phyloP scores from a whole-genome alignment of 53 echinoderm and acorn worm genomes.

The Holothuria leucospilota region DNA sequence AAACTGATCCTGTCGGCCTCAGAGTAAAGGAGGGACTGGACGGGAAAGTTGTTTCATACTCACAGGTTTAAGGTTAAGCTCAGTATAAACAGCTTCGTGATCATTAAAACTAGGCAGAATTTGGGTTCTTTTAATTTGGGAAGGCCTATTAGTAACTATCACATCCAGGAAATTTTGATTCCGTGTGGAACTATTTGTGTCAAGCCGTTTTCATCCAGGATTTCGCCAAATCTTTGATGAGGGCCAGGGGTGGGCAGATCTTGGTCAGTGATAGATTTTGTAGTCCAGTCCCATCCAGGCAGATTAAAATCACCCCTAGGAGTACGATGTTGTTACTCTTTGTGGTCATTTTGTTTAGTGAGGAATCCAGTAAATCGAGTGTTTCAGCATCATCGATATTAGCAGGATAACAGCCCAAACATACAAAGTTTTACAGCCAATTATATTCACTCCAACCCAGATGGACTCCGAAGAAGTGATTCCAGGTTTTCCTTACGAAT shows the following conservation, averaged over 20 bases:
- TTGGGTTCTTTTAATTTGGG: constrained; percentile 22
- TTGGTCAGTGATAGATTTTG: no score
- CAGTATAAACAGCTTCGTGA: no score
- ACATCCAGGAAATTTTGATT: background rate
- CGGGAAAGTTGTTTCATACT: background rate
- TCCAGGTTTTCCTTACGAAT: no score
- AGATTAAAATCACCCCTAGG: constrained; percentile 26
- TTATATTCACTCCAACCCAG: no score
- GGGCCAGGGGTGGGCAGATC: background rate
- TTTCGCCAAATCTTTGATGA: no score
- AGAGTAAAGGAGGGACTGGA: background rate
- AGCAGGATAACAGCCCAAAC: constrained; percentile 7
- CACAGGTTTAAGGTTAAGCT: background rate
- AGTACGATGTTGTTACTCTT: constrained; percentile 29
- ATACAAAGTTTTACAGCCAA: constrained; percentile 18
- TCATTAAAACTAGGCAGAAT: constrained; percentile 16
- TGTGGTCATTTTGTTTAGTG: background rate
- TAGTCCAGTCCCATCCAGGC: no score
- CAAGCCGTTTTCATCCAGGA: constrained; percentile 26
- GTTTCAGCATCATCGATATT: background rate
- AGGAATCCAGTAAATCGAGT: background rate
- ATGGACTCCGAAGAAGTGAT: no score
- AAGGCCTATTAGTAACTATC: constrained; percentile 14
- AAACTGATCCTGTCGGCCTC: background rate
- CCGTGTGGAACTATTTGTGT: constrained; percentile 17